Base-by-base conservation (phyloP, 1,140 invertebrate genomes). In the Hylyphantes graminicola region DNA sequence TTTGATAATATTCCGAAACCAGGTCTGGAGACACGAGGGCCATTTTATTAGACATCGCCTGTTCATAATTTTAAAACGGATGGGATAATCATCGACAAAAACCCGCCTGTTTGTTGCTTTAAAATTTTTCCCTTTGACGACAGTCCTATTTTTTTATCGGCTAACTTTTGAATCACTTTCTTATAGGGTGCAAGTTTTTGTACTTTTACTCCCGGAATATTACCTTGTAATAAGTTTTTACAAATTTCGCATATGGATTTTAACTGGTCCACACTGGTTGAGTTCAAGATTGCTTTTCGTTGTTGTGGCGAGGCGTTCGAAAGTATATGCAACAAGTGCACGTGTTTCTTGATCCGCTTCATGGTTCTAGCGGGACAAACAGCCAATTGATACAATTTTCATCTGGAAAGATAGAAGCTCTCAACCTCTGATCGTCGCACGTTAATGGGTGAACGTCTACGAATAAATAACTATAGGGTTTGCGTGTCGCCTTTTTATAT, bases 31-130 rank as follows among this genome's bases (percentile, higher is more conserved):
- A n/a, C 2, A 59, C 57, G 12, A n/a, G 12, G 19, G 19, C 21
- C 64, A 48, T 67, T 67, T 67, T 8, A 0, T 7, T 12, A 67
- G 61, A n/a, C 61, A 67, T 21, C 11, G 11, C 8, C 57, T 19
- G 11, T 59, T 59, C 1, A 19, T 67, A 35, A 67, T 10, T 48
- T 48, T 48, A 67, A 67, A 35, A 67, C 21, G 50, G 64, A 10
- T 35, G 17, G 64, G 6, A 67, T 19, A 67, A 67, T 48, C 19
- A 67, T 19, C 21, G 64, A 48, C 50, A 67, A 67, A 67, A 67
- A 35, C 0, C 17, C 15, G 35, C 21, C 21, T n/a, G 57, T 59
- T 59, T 35, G 64, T 0, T 67, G 21, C 13, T 5, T n/a, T 35
- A 8, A 19, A 13, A 59, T 6, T 59, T 59, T 59, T 59, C 12